Conservation (phyloP, 2,888 invertebrate species). For the Andrena hattorfiana region DNA sequence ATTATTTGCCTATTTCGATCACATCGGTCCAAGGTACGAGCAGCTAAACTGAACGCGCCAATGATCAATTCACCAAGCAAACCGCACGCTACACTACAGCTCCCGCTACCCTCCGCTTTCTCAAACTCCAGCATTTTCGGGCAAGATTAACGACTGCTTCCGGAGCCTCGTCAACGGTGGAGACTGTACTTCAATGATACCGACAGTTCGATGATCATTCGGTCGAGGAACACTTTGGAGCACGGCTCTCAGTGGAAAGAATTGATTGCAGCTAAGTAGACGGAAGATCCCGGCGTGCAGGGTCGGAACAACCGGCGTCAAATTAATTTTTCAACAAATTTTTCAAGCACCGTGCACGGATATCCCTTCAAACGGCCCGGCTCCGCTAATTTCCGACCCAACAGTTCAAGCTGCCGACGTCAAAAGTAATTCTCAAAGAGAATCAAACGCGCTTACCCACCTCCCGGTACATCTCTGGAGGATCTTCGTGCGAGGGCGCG, state of each 20-base stretch:
- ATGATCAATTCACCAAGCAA: constrained; percentile 25
- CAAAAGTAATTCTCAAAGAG: constrained; percentile 42
- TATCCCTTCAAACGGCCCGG: not conserved
- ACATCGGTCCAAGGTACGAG: constrained; percentile 33
- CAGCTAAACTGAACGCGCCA: constrained; percentile 42
- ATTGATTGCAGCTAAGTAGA: no score
- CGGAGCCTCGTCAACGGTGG: not conserved
- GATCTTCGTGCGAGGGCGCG: not conserved
- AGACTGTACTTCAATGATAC: not conserved
- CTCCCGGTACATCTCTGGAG: not conserved
- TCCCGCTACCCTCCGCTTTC: not conserved
- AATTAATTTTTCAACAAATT: constrained; percentile 19
- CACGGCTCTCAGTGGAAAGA: not conserved
- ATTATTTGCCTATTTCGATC: constrained; percentile 60
- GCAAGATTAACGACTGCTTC: constrained; percentile 23
- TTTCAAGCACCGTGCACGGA: not conserved
- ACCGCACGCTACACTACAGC: constrained; percentile 8
- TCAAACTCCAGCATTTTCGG: not conserved
- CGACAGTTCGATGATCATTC: constrained; percentile 6
- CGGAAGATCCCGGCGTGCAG: no score
- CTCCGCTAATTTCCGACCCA: not conserved
- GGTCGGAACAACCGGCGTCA: not conserved
- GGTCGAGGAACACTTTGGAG: no score
- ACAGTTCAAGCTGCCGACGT: not conserved
- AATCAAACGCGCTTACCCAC: constrained; percentile 21